These are phyloP conservation scores for Zeus faber DNA, from an alignment of 2,113 vertebrate genomes.

Conservation along the genomic window DNA sequence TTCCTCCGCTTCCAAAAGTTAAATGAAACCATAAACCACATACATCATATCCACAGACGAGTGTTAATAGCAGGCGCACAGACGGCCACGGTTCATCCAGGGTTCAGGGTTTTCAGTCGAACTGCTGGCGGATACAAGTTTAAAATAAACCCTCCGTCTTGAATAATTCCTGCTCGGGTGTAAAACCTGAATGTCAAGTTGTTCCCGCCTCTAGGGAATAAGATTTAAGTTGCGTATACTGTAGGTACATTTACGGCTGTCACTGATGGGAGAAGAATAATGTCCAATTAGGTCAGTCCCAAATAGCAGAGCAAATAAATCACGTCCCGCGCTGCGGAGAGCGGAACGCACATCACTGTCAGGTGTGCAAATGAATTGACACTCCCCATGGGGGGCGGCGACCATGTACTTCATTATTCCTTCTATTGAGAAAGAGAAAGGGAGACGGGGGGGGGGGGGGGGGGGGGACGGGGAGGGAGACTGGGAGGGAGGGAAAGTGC, in stretches of 20 bases:
- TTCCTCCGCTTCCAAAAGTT: too few relatives aligned
- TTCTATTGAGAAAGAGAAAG: conserved; percentile 23
- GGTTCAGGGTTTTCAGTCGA: too few relatives aligned
- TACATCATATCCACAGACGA: too few relatives aligned
- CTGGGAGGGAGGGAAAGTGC: conserved; percentile 49
- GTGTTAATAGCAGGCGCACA: too few relatives aligned
- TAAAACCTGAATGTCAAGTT: conserved; percentile 20
- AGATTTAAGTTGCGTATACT: conserved; percentile 40
- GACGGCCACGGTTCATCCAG: too few relatives aligned
- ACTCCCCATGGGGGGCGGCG: conserved; percentile 52
- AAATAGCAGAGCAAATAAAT: conserved; percentile 70
- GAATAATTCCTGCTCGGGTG: conserved; percentile 4
- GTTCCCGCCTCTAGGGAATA: conserved; percentile 29
- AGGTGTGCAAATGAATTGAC: conserved; percentile 62
- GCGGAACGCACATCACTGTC: conserved; percentile 59
- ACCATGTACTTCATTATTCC: conserved; percentile 72
- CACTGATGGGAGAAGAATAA: conserved; percentile 55
- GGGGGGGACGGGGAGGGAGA: not conserved
- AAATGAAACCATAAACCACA: too few relatives aligned
- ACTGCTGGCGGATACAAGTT: too few relatives aligned
- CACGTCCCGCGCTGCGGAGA: conserved; percentile 51
- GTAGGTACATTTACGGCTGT: conserved; percentile 43
- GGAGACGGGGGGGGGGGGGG: not conserved
- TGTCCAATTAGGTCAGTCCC: conserved; percentile 72
- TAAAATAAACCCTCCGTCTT: too few relatives aligned